Conservation (phyloP, 2,113 vertebrate species). For the Nothocercus julius region DNA sequence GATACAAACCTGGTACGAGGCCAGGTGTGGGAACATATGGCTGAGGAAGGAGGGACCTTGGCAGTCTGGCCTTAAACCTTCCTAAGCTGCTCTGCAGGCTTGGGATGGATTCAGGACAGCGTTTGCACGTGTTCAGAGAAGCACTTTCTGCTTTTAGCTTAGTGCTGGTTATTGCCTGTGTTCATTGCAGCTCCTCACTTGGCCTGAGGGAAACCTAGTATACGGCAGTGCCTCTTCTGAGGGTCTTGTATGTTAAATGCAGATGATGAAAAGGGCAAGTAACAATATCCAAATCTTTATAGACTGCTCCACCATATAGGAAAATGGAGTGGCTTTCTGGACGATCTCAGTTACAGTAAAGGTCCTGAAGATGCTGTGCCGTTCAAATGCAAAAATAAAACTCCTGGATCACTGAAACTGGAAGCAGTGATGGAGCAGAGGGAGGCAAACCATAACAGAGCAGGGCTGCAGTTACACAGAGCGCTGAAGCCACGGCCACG, state of each 20-base stretch:
- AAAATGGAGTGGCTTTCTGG: not conserved
- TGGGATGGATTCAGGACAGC: not conserved
- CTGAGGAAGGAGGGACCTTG: not conserved
- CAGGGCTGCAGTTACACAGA: not conserved
- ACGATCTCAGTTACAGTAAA: accelerated
- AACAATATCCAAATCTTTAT: not conserved
- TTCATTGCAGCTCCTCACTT: not conserved
- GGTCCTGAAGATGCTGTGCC: not conserved
- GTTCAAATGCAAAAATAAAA: not conserved
- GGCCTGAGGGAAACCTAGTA: not conserved
- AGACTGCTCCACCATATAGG: not conserved
- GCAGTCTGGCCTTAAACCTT: not conserved
- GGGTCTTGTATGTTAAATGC: not conserved
- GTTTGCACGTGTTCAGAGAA: not conserved
- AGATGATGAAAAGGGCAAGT: not conserved
- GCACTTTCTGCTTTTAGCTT: not conserved
- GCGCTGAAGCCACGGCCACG: not conserved
- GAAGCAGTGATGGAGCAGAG: not conserved
- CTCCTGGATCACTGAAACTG: not conserved
- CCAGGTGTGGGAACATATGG: not conserved
- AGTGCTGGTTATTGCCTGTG: not conserved
- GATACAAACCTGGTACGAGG: not conserved
- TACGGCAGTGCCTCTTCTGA: not conserved
- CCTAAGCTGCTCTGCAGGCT: not conserved
- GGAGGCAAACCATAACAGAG: not conserved